Evolutionary conservation across 2,888 invertebrate genomes (phyloP), one percentile per base, ranked within the genome.

Genomic region (Orgyia antiqua): DNA sequence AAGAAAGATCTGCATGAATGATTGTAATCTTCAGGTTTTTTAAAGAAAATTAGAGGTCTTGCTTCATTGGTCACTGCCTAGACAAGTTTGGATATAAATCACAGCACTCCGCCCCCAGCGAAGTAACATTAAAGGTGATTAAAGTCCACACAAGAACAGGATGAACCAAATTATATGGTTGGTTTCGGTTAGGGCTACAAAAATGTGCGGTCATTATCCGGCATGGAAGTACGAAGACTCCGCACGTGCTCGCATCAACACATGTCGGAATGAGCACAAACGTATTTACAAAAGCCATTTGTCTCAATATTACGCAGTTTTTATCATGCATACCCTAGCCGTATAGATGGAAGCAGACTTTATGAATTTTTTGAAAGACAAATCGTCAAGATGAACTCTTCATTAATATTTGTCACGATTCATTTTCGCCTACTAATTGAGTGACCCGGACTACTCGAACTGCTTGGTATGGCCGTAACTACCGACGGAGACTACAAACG

Each of bases 91-190:
- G 34, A 55, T 59, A 74, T 77, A 77, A 75, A 76, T 75, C 73
- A 70, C 54, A 46, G 38, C 49, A 51, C 58, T 51, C 65, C 67
- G 68, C 69, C 69, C 59, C 61, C 45, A 27, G 48, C 55, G 52
- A 53, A 58, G 49, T 61, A 67, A 59, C 67, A 74, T 76, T 74
- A 73, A 58, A 64, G 60, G 75, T 74, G 72, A 82, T 79, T 78
- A 78, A 67, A 71, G 68, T 58, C 55, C 50, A 45, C 42, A 63
- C 52, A 45, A 58, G 66, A 67, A 67, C 76, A 76, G 75, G 79
- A 76, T 73, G 76, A 62, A 60, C 71, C 65, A 76, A 82, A 82
- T 82, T 80, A 80, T 63, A 79, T 63, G 76, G 68, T 69, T 57
- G 51, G 68, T 47, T 55, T 46, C 44, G 50, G 56, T 57, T 54